Base-by-base conservation (phyloP, 1,140 invertebrate species). In the Araneus ventricosus region DNA sequence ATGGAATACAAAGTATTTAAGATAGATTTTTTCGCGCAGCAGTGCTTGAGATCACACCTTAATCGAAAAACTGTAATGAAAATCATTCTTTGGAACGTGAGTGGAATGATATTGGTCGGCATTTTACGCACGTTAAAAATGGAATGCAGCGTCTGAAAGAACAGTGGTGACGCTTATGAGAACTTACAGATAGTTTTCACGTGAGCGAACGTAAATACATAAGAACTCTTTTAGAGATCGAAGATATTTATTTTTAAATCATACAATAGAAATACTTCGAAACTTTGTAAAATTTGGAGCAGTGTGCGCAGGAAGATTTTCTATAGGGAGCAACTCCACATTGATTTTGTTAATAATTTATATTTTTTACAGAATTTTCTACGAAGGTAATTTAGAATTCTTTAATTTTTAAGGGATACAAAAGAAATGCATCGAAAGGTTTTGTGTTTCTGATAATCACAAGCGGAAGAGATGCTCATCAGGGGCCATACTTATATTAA, bases 41-140 rank as follows among this genome's bases (percentile, higher is more conserved):
- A 34, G n/a, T 70, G 30, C 67, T 27, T 27, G 27, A 34, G 30
- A 75, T 75, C 70, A 75, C 30, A 75, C 30, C 70, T 75, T 75
- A 75, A 75, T 75, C 70, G 30, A 75, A 75, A 75, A 75, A 75
- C 30, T 75, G 70, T 75, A 75, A 75, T 75, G 70, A 75, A 75
- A 70, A 75, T 22, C 70, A 75, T 75, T 34, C 70, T 37, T 0
- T 20, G 70, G 34, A 75, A 75, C 70, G 30, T 34, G 70, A 75
- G 3, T 20, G 30, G 30, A 37, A 20, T 75, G 30, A 20, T 75
- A 75, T 75, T 37, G 20, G 30, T 17, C 17, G 30, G 70, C 34
- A 37, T 75, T 75, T 34, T 75, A 22, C 70, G 20, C 70, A 75
- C 70, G 30, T 75, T 75, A 34, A 75, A 75, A 75, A n/a, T 63